Base-by-base conservation (phyloP, 1,140 invertebrate species). In the Bombus terrestris region DNA sequence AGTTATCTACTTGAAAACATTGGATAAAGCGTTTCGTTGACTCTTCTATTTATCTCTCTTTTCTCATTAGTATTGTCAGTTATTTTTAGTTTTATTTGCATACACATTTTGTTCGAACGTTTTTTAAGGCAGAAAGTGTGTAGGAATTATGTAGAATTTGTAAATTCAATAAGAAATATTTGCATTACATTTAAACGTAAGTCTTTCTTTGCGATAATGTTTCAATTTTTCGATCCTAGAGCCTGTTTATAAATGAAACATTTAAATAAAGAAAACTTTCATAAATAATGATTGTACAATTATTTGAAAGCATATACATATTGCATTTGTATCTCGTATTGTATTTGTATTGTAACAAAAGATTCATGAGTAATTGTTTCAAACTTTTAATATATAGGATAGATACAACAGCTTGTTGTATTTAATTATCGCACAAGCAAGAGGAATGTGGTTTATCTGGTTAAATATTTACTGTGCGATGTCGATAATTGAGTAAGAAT, bases 371-470 rank as follows among this genome's bases (percentile, higher is more conserved):
- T 68, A 83, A 83, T 83, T 83, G 43, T 69, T 47, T 78, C 47
- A n/a, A 69, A 47, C n/a, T 71, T 71, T 8, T 37, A 9, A 28
- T 35, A 76, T 43, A 68, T 76, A 78, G 74, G 22, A 59, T 47
- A 59, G 82, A 43, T 71, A 66, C 47, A 57, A 57, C 59, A 39
- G 73, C 43, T 71, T 47, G 47, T 62, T 78, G 39, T 43, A 37
- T 71, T 78, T 66, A 78, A 78, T 79, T 79, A 78, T 84, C 82
- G 35, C 39, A 3, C 5, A 78, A 72, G 53, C 22, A 41, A 47
- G 15, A 18, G 75, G 66, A 77, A 78, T 47, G 43, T 22, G 75
- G 32, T 62, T 79, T 84, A 79, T 84, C 75, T 79, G 53, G 57
- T 84, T 22, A 79, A 71, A 84, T 78, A 78, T 71, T 78, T 84